Evolutionary conservation across 2,888 invertebrate genomes (phyloP).

Genomic region (Eilema depressum): DNA sequence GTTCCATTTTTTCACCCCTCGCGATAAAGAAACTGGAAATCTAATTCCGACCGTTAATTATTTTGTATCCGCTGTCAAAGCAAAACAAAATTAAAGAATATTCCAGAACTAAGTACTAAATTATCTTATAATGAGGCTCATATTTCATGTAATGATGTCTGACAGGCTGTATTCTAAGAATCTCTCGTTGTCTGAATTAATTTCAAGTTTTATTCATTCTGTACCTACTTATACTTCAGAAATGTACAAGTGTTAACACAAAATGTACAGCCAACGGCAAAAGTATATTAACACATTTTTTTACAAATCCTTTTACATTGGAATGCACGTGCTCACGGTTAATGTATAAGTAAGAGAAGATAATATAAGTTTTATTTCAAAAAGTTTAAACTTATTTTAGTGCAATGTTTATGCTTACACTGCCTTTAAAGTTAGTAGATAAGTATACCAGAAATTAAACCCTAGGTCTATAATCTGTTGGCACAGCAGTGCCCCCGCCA

Average conservation of each 20-base stretch:
- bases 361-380: no score
- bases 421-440: no score
- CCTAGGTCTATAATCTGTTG: no score
- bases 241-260: neutral
- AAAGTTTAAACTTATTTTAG: no score
- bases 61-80: slow-evolving; percentile 52
- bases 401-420: no score
- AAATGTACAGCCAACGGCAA: neutral
- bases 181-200: neutral
- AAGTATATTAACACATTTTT: no score
- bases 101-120: slow-evolving; percentile 35
- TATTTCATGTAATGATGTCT: neutral
- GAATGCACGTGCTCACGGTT: no score
- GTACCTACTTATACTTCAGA: no score
- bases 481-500: no score
- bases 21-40: slow-evolving; percentile 40
- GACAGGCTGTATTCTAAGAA: neutral
- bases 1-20: slow-evolving; percentile 18
- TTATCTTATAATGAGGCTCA: slow-evolving; percentile 3
- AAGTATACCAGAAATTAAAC: no score
- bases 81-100: slow-evolving; percentile 47
- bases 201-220: neutral
- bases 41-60: slow-evolving; percentile 53
- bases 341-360: no score
- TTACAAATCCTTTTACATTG: no score